Evolutionary conservation across 2,888 invertebrate species (phyloP), one percentile per base, ranked within the genome.

Genomic region (Noctua pronuba): DNA sequence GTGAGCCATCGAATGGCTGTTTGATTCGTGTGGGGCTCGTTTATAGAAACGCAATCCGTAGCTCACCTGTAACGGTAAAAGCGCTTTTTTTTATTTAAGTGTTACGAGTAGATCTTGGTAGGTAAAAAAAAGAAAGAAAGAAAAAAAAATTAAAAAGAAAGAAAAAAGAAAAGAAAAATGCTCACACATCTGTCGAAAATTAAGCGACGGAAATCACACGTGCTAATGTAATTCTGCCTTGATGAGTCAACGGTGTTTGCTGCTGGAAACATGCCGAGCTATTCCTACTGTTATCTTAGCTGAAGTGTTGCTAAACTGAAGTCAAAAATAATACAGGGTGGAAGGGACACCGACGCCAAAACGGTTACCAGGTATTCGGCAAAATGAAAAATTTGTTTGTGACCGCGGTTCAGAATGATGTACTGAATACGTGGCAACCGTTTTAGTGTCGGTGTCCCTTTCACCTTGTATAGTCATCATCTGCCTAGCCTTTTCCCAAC

Each of bases 11-110:
- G 8, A 55, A 68, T 64, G 8, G 58, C 13, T 52, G 28, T 62
- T 68, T 70, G 46, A 83, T 52, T 81, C 13, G 35, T 31, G 41
- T n/a, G 24, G 6, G 10, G 6, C 0, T 55, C 18, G 28, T 66
- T 66, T 66, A 62, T 77, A 44, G 44, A 65, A 65, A 31, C 24
- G 24, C 35, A 35, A 35, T 21, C 7, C 4, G 8, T 66, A 28
- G 55, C 44, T 28, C 21, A 38, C 16, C 0, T 7, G 18, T 24
- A 41, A 46, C n/a, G n/a, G 4, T 1, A 38, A 55, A 67, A 67
- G 28, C 28, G 24, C 24, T 46, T 76, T 75, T 38, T 75, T 21
- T 31, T 1, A 38, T 11, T 41, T 0, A n/a, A 35, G n/a, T 52
- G 18, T 28, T 21, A 2, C 35, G 21, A n/a, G 21, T 38, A 28